These are phyloP conservation scores for Aleadryas rufinucha DNA, from an alignment of 2,113 vertebrate species.

Conservation along the genomic window DNA sequence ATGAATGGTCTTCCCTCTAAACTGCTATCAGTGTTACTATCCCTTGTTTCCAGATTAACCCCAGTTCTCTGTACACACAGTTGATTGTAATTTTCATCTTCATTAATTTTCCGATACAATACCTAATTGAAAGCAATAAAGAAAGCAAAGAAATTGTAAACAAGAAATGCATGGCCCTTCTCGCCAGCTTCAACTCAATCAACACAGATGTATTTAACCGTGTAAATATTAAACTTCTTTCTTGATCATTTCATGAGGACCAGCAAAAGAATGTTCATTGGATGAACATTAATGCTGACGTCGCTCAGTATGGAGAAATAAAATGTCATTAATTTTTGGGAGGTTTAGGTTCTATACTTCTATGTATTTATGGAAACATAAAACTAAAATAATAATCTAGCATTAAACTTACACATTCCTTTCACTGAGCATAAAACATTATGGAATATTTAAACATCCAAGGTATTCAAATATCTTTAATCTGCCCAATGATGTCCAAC, in stretches of 20 bases:
- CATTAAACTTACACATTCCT: not conserved
- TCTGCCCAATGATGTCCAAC: not conserved
- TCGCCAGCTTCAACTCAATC: not conserved
- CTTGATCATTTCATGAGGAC: not conserved
- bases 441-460: slow-evolving; percentile 54
- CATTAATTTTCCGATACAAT: not conserved
- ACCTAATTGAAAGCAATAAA: not conserved
- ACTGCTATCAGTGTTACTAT: not conserved
- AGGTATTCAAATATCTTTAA: slow-evolving; percentile 12
- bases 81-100: slow-evolving; percentile 32
- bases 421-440: slow-evolving; percentile 1
- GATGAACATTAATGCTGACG: not conserved
- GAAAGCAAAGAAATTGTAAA: not conserved
- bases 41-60: slow-evolving; percentile 3
- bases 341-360: not conserved
- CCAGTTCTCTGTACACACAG: not conserved
- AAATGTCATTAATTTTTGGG: not conserved
- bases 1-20: not conserved
- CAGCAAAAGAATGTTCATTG: not conserved
- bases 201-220: not conserved
- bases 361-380: slow-evolving; percentile 33
- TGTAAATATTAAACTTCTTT: not conserved
- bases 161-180: not conserved
- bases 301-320: not conserved
- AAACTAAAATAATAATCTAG: slow-evolving; percentile 26